phyloP scores from a whole-genome alignment of 2,113 vertebrate genomes.

The Oxyruncus cristatus region DNA sequence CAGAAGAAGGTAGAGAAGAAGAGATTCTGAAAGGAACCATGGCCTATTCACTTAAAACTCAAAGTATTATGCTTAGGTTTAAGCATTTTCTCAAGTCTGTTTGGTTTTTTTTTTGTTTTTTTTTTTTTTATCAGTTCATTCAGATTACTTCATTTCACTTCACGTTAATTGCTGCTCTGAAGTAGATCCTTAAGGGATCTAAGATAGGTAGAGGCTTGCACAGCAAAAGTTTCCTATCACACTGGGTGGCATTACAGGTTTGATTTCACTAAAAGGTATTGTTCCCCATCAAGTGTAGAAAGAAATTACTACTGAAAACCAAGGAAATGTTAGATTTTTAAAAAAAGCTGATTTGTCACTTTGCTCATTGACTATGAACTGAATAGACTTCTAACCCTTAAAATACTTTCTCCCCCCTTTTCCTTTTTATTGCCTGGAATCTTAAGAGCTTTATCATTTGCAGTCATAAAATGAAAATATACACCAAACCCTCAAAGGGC shows the following conservation, averaged over 20 bases:
- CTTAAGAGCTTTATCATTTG: conserved; percentile 87
- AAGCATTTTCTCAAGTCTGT: background rate
- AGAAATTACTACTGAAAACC: conserved; percentile 15
- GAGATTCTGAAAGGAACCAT: background rate
- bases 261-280: conserved; percentile 19
- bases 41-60: background rate
- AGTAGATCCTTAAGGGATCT: background rate
- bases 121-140: background rate
- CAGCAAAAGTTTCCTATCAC: background rate
- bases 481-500: conserved; percentile 87
- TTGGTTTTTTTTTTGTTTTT: background rate
- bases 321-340: conserved; percentile 50
- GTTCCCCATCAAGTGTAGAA: background rate
- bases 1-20: background rate
- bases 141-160: background rate
- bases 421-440: conserved; percentile 81
- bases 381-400: conserved; percentile 78
- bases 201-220: background rate
- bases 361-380: conserved; percentile 65
- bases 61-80: background rate
- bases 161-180: background rate
- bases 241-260: conserved; percentile 20
- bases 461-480: conserved; percentile 87
- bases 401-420: conserved; percentile 70
- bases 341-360: conserved; percentile 72